Evolutionary conservation across 2,797 vertebrate species (phyloP).

Genomic region (Coracias cyanogaster): DNA sequence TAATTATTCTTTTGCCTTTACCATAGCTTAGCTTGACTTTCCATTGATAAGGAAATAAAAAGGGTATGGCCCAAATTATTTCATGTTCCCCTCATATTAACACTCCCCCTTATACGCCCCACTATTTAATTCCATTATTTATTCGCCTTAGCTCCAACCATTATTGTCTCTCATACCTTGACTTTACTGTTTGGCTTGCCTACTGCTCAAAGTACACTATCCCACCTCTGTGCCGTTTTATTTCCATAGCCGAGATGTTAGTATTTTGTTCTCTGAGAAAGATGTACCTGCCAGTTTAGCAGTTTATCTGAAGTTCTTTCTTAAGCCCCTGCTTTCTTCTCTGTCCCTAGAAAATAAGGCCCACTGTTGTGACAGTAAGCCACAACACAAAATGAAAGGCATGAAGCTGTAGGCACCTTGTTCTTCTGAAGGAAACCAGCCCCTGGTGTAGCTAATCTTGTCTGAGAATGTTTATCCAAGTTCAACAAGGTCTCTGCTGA

Average conservation of each 20-base stretch:
- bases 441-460: background rate
- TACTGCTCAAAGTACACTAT: background rate
- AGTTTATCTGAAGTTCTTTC: background rate
- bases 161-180: background rate
- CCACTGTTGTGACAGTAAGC: background rate
- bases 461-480: background rate
- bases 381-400: background rate
- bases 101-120: background rate
- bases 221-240: background rate
- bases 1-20: background rate
- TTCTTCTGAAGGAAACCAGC: background rate
- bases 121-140: background rate
- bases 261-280: background rate
- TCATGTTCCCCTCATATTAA: background rate
- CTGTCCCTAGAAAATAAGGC: background rate
- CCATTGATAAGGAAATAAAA: background rate
- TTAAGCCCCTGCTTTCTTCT: background rate
- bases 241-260: background rate
- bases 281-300: background rate
- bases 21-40: background rate
- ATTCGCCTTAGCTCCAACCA: background rate
- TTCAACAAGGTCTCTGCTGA: background rate
- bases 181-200: background rate
- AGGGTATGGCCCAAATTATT: background rate
- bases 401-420: background rate